A percentile compares a stretch with the other conserved stretches of the same genome.
Conservation (phyloP, 1,140 invertebrate species). For the Drosophila teissieri region DNA sequence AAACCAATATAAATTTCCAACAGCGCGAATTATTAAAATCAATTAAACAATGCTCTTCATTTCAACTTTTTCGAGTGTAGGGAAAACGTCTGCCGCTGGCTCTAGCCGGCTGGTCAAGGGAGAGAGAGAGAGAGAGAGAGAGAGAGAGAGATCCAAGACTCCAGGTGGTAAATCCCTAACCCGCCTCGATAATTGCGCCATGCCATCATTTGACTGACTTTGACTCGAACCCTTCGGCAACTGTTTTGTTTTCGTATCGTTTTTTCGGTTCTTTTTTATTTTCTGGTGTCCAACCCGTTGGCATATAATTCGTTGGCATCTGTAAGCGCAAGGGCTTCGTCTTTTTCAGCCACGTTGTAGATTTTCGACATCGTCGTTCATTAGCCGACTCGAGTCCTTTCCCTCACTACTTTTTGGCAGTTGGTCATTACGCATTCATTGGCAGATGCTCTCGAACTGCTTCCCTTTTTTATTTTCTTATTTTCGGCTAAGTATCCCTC, state of each 20-base stretch:
- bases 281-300: slow-evolving; percentile 32
- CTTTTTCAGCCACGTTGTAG: slow-evolving; percentile 58
- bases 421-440: slow-evolving; percentile 79
- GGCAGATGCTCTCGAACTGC: slow-evolving; percentile 65
- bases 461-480: slow-evolving; percentile 28
- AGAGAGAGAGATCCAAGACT: slow-evolving; percentile 37
- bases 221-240: slow-evolving; percentile 74
- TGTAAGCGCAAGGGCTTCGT: slow-evolving; percentile 64
- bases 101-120: slow-evolving; percentile 45
- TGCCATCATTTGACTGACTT: slow-evolving; percentile 67
- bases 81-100: slow-evolving; percentile 46
- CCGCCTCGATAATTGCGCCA: slow-evolving; percentile 71
- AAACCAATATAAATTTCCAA: too few relatives aligned
- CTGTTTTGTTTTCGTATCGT: slow-evolving; percentile 66
- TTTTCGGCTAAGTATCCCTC: slow-evolving; percentile 45
- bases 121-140: slow-evolving; percentile 16
- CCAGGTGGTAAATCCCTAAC: slow-evolving; percentile 78
- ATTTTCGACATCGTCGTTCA: slow-evolving; percentile 67
- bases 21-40: too few relatives aligned
- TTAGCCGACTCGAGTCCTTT: slow-evolving; percentile 46
- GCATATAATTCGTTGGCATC: slow-evolving; percentile 68
- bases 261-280: slow-evolving; percentile 14
- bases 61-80: slow-evolving; percentile 11
- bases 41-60: too few relatives aligned
- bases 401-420: slow-evolving; percentile 73